These are phyloP conservation scores for Dynastes tityus DNA, from an alignment of 2,888 invertebrate genomes.

Conservation along the genomic window DNA sequence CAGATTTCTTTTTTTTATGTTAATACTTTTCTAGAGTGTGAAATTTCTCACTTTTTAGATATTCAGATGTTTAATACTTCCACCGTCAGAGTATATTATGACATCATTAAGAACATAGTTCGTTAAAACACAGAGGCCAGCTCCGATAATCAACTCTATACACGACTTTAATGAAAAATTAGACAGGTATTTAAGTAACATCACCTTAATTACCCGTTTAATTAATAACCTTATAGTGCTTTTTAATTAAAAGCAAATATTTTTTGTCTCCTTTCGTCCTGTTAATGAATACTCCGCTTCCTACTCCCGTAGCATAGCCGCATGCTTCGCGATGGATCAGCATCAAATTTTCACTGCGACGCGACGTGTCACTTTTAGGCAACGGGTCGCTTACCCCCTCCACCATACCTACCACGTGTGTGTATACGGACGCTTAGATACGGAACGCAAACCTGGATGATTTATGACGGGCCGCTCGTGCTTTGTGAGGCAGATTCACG, in stretches of 20 bases:
- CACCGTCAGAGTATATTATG: not conserved
- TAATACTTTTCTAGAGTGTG: no score
- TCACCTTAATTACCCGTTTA: conserved; percentile 27
- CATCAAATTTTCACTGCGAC: conserved; percentile 4
- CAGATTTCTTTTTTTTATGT: no score
- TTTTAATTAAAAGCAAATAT: conserved; percentile 33
- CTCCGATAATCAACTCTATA: not conserved
- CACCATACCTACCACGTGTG: not conserved
- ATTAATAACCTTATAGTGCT: conserved; percentile 22
- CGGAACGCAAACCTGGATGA: conserved; percentile 1
- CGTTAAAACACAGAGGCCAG: not conserved
- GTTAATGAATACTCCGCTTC: not conserved
- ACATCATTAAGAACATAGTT: not conserved
- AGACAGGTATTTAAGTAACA: conserved; percentile 19
- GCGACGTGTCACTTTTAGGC: conserved; percentile 3
- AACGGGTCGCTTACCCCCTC: conserved; percentile 9
- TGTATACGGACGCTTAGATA: not conserved
- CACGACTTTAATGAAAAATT: conserved; percentile 26
- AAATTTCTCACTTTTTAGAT: no score
- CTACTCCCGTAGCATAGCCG: not conserved
- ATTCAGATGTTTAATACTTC: no score
- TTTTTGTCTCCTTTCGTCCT: not conserved
- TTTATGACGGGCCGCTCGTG: not conserved
- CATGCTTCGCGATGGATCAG: not conserved
- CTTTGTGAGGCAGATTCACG: no score